Percentiles rank a stretch among this genome's conserved stretches.
Conservation (phyloP, 2,888 invertebrate genomes). For the Alloplasta piceator region DNA sequence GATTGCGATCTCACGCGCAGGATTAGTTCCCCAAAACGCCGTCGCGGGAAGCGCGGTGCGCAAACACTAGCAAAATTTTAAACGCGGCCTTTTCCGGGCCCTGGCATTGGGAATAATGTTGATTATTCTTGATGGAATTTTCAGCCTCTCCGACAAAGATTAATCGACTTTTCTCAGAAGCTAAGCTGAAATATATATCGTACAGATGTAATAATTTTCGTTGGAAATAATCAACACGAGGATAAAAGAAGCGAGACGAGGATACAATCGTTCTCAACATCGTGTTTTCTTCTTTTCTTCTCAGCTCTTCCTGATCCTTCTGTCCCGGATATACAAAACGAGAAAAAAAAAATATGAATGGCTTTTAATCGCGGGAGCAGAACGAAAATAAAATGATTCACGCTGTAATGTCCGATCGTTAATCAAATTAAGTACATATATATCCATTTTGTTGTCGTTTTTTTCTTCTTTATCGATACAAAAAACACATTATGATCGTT, state of each 20-base stretch:
- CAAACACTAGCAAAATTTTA: no score
- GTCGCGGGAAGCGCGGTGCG: no score
- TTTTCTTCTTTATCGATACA: conserved; percentile 66
- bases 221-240: conserved; percentile 4
- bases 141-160: conserved; percentile 30
- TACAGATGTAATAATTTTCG: background rate
- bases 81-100: no score
- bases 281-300: conserved; percentile 31
- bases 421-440: conserved; percentile 57
- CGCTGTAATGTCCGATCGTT: conserved; percentile 27
- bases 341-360: background rate
- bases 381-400: conserved; percentile 25
- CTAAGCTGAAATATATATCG: conserved; percentile 13
- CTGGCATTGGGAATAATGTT: no score
- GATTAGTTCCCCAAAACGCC: no score
- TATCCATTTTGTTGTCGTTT: conserved; percentile 4
- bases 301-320: background rate
- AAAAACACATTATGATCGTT: conserved; percentile 72
- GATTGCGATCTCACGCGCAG: no score
- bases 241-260: conserved; percentile 47
- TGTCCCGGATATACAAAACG: conserved; percentile 40
- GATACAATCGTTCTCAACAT: conserved; percentile 38
- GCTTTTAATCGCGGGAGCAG: conserved; percentile 11
- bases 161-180: background rate
- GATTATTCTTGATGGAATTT: conserved; percentile 47